These are phyloP conservation scores for Chrysopilus asiliformis DNA, from an alignment of 2,888 invertebrate species.

Conservation along the genomic window DNA sequence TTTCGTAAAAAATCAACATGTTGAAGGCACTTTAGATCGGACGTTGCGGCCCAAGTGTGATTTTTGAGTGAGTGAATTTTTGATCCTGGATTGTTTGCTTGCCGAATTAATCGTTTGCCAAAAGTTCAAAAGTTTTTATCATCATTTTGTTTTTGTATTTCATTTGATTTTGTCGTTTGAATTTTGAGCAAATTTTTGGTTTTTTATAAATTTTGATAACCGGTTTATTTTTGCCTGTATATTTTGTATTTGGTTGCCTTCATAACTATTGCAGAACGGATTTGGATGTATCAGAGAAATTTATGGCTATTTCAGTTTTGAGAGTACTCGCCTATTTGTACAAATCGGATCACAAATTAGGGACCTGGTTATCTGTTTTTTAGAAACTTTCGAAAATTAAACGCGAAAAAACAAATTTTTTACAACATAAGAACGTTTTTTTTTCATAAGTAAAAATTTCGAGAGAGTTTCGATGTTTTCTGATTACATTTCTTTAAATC, in stretches of 20 bases:
- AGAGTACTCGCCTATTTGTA: constrained; percentile 44
- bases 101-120: constrained; percentile 13
- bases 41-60: constrained; percentile 82
- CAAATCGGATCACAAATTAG: constrained; percentile 19
- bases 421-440: too few relatives aligned
- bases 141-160: too few relatives aligned
- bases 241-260: constrained; percentile 50
- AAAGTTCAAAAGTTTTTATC: too few relatives aligned
- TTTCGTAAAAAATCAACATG: constrained; percentile 76
- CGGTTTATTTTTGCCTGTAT: constrained; percentile 21
- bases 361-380: too few relatives aligned
- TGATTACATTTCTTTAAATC: too few relatives aligned
- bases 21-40: constrained; percentile 92
- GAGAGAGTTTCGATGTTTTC: too few relatives aligned
- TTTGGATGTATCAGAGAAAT: constrained; percentile 45
- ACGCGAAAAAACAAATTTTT: too few relatives aligned
- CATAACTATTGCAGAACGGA: constrained; percentile 67
- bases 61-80: constrained; percentile 40
- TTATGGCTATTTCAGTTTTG: constrained; percentile 60
- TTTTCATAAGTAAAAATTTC: too few relatives aligned
- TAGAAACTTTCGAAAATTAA: too few relatives aligned
- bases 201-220: constrained; percentile 8
- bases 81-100: constrained; percentile 25
- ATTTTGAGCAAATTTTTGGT: too few relatives aligned
- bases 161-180: too few relatives aligned